A percentile compares a stretch with the other conserved stretches of the same genome.
phyloP scores from a whole-genome alignment of 2,113 vertebrate species.

The Lagopus muta region DNA sequence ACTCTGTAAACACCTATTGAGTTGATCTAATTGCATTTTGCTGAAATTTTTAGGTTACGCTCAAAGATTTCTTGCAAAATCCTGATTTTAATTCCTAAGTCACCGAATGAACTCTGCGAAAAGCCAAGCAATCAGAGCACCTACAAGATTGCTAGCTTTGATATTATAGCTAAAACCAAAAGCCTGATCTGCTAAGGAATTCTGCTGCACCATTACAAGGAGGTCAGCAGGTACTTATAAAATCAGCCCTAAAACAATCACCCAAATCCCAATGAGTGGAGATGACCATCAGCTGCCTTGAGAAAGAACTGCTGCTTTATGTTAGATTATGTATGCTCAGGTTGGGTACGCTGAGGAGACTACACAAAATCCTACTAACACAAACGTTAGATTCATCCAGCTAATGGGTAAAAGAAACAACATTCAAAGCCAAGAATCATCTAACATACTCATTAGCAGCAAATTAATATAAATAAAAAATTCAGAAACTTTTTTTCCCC shows the following conservation, averaged over 20 bases:
- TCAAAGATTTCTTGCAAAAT: neutral
- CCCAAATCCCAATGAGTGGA: neutral
- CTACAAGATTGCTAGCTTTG: neutral
- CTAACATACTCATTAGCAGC: neutral
- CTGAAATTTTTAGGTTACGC: neutral
- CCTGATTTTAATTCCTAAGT: neutral
- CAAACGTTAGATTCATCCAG: neutral
- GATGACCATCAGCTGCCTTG: neutral
- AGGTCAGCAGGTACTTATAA: neutral
- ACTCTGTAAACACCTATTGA: neutral
- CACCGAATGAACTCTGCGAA: neutral
- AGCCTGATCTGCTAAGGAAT: neutral
- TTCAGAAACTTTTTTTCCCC: neutral
- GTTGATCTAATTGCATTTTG: neutral
- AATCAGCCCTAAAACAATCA: neutral
- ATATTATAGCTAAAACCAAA: neutral
- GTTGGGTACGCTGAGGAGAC: neutral
- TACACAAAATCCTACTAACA: neutral
- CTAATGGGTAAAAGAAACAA: neutral
- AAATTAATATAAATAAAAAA: neutral
- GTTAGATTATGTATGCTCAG: neutral
- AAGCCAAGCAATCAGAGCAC: neutral
- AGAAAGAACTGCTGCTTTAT: neutral
- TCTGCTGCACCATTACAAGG: neutral
- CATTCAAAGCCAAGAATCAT: neutral